Base-by-base conservation (phyloP, 2,888 invertebrate genomes). In the Atethmia centrago region DNA sequence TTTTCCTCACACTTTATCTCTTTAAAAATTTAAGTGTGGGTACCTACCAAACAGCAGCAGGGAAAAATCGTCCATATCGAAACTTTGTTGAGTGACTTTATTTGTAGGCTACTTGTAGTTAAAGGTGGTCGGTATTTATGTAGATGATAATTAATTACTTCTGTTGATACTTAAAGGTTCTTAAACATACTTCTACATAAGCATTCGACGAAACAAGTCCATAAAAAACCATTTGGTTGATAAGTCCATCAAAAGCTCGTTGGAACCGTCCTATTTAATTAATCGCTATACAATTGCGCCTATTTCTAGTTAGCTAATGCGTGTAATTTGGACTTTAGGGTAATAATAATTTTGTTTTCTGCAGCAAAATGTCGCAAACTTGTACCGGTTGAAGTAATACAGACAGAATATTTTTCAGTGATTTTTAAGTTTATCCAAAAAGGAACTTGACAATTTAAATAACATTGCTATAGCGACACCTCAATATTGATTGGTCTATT, bases 1-100 rank as follows among this genome's bases (percentile, higher is more conserved):
- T 90, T 90, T 91, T 88, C 86, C 87, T 84, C 76, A 83, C 85
- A 65, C 74, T 76, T 84, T 85, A 84, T 78, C 76, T 83, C 62
- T 77, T 79, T 80, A 71, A 86, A 85, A 85, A 82, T 82, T 68
- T 77, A 74, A 74, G 79, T 70, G 73, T 40, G 51, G 64, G 71
- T 66, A 63, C 70, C 56, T 36, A 36, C 36, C 5, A 28, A 42
- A 61, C 14, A 12, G 14, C 45, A 68, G 61, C 47, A 45, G 16
- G 40, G 36, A 16, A 70, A 66, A 42, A 7, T 55, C 14, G 25
- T 25, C 21, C 14, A 31, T 49, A 71, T 31, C 36, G 51, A 51
- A 69, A 65, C 25, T 58, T 31, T 45, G 12, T 51, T 71, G 51
- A 58, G n/a, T 42, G 47, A 47, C 49, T 71, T 53, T 42, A 69